These are phyloP conservation scores for Elysia chlorotica DNA, from an alignment of 1,140 invertebrate genomes.

Conservation along the genomic window DNA sequence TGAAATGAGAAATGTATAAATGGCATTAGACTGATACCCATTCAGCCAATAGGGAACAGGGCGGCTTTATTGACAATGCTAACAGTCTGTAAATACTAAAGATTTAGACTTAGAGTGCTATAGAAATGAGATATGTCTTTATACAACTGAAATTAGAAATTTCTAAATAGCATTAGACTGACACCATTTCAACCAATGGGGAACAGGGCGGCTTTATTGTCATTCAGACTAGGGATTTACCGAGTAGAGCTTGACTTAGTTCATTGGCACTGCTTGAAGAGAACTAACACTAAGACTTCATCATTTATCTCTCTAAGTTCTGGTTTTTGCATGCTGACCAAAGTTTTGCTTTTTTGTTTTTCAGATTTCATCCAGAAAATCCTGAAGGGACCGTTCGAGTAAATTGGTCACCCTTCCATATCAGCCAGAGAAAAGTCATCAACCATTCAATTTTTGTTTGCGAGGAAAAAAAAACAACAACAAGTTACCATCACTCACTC, in stretches of 20 bases:
- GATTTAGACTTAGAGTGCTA: too few relatives aligned
- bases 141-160: too few relatives aligned
- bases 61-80: too few relatives aligned
- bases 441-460: too few relatives aligned
- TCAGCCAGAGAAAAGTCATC: not conserved
- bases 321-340: not conserved
- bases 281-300: slow-evolving; percentile 66
- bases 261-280: slow-evolving; percentile 66
- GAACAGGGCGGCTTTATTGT: not conserved
- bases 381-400: slow-evolving; percentile 52
- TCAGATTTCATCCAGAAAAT: slow-evolving; percentile 59
- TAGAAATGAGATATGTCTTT: too few relatives aligned
- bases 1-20: not conserved
- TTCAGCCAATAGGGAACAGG: too few relatives aligned
- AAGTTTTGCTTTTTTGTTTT: not conserved
- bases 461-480: too few relatives aligned
- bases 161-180: too few relatives aligned
- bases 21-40: too few relatives aligned
- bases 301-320: not conserved
- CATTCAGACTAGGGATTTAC: not conserved
- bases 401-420: slow-evolving; percentile 13
- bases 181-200: too few relatives aligned
- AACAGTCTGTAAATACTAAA: too few relatives aligned
- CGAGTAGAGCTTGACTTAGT: not conserved
- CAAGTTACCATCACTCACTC: too few relatives aligned